phyloP scores from a whole-genome alignment of 2,888 invertebrate species.

The Drosophila ustulata region DNA sequence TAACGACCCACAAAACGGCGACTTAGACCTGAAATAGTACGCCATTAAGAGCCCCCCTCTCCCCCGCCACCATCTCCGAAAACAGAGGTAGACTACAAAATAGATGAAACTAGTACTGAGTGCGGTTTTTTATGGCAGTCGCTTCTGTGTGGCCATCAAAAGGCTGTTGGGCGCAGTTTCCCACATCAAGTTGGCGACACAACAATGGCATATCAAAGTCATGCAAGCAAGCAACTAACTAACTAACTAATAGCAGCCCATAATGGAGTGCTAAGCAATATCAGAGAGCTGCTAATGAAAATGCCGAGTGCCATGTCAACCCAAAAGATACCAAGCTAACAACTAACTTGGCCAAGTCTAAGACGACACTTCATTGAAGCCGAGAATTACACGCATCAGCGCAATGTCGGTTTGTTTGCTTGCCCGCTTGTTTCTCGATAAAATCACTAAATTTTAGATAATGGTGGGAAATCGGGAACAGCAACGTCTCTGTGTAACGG shows the following conservation, averaged over 20 bases:
- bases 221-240: conserved; percentile 27
- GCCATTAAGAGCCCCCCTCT: conserved; percentile 38
- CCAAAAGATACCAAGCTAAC: conserved; percentile 44
- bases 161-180: conserved; percentile 37
- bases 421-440: conserved; percentile 22
- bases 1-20: conserved; percentile 65
- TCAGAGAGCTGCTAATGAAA: conserved; percentile 66
- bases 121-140: conserved; percentile 34
- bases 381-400: conserved; percentile 41
- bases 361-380: conserved; percentile 46
- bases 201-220: conserved; percentile 70
- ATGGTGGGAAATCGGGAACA: conserved; percentile 42
- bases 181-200: conserved; percentile 58
- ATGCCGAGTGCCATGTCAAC: conserved; percentile 48
- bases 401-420: conserved; percentile 10
- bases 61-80: neutral
- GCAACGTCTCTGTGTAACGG: conserved; percentile 13
- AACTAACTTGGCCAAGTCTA: conserved; percentile 23
- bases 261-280: conserved; percentile 71
- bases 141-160: conserved; percentile 55
- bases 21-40: conserved; percentile 34
- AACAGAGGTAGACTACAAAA: conserved; percentile 11
- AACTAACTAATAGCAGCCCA: conserved; percentile 54
- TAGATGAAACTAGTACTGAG: conserved; percentile 11
- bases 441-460: conserved; percentile 52